Base-by-base conservation (phyloP, 2,797 vertebrate genomes). In the Buphagus erythrorhynchus region DNA sequence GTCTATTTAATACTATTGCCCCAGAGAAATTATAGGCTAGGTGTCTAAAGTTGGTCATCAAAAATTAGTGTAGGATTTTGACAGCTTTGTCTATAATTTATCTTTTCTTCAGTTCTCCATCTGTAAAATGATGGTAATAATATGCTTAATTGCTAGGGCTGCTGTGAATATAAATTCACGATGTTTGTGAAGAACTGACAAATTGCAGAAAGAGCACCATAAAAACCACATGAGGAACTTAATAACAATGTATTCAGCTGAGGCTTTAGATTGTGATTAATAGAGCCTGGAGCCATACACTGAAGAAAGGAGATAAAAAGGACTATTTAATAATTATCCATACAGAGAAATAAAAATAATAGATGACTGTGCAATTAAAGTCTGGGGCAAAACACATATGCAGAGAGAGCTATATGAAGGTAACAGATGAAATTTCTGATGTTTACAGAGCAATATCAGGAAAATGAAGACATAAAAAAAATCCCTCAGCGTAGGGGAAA, bases 41-140 rank as follows among this genome's bases (percentile, higher is more conserved):
- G 36, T 94, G 48, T 85, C 83, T 93, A 90, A 96, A 95, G 79
- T 35, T 94, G 92, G 90, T 88, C 90, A 94, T 88, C 93, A 94
- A 84, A 94, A 96, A 92, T 84, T 93, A 84, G 86, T 55, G 84
- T 43, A 92, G 77, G 36, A 19, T 90, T 91, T 94, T 90, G 86
- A 94, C 77, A 94, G 77, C 63, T 95, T 95, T 92, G 51, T 66
- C 55, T 93, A 59, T 82, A 86, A 94, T 94, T 94, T 95, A 24
- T 95, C 78, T 95, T 93, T 94, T 86, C 38, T 95, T 88, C 73
- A 57, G 59, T 95, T 80, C 85, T 84, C 88, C 86, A 95, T 90
- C 92, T 94, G 83, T 92, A 96, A 94, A 95, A 92, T 88, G 79
- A 89, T 90, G 66, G 76, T 77, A 95, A 94, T 95, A 95, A 95